phyloP scores from a whole-genome alignment of 1,140 invertebrate species.

The Hermetia illucens region DNA sequence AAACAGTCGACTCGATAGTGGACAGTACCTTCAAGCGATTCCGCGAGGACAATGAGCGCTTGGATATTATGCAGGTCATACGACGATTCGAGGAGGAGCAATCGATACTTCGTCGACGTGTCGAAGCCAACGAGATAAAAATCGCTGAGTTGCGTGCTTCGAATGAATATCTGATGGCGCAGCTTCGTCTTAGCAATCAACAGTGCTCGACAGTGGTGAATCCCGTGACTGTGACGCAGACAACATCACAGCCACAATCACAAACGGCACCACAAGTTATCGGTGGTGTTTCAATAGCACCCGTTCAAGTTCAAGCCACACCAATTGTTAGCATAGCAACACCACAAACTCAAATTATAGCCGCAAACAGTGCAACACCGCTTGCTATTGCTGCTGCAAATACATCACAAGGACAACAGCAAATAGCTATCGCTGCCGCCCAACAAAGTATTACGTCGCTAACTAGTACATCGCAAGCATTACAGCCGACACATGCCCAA shows the following conservation, averaged over 20 bases:
- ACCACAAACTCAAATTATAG: constrained; percentile 28
- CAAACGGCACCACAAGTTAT: constrained; percentile 36
- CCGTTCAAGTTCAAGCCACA: constrained; percentile 39
- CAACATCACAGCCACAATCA: constrained; percentile 34
- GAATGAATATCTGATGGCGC: constrained; percentile 66
- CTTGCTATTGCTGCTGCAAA: constrained; percentile 20
- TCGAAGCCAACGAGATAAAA: constrained; percentile 7
- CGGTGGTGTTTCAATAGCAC: constrained; percentile 38
- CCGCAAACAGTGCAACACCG: constrained; percentile 22
- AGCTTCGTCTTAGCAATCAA: constrained; percentile 49
- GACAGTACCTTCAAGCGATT: constrained; percentile 1
- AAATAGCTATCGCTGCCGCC: constrained; percentile 18
- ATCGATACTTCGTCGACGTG: constrained; percentile 6
- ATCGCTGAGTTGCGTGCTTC: constrained; percentile 56
- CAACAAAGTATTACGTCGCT: constrained; percentile 17
- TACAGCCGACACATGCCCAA: constrained; percentile 14
- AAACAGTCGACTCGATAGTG: not conserved
- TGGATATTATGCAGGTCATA: constrained; percentile 3
- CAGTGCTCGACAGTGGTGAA: constrained; percentile 32
- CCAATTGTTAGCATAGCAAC: constrained; percentile 42
- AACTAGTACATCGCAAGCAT: constrained; percentile 11
- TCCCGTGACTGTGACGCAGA: constrained; percentile 40
- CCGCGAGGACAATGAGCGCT: not conserved
- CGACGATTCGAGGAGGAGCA: constrained; percentile 8
- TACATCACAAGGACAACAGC: constrained; percentile 23